Base-by-base conservation (phyloP, 2,888 invertebrate species). In the Cyclophora punctaria region DNA sequence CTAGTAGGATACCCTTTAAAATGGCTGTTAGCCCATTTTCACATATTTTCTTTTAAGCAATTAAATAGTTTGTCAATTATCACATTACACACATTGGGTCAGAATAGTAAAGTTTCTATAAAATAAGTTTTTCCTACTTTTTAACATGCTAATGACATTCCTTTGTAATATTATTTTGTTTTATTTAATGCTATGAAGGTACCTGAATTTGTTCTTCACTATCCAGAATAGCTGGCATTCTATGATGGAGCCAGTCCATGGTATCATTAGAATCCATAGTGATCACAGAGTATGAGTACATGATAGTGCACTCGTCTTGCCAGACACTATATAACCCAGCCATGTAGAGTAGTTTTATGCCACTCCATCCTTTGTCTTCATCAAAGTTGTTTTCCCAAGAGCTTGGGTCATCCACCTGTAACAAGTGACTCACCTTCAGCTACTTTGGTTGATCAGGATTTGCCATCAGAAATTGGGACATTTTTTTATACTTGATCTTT, bases 201-300 rank as follows among this genome's bases (percentile, higher is more conserved):
- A 93, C 93, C 63, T 90, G 75, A 57, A 93, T 89, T 73, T 93
- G 90, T 63, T 92, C 84, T 42, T 93, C 91, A 40, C 89, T 91
- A 50, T 92, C 91, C 45, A 96, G 83, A 63, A 96, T 90, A n/a
- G 95, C 93, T 51, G 96, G 96, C 91, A 93, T 93, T 68, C 96
- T 90, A 65, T 95, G 92, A 80, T 96, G 96, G 48, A 96, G 80
- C 93, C 93, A 94, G 40, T 90, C 87, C 57, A 95, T 73, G 7
- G 91, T 89, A 41, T 88, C 75, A 57, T 92, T 92, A 0, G 95
- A 91, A 44, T 93, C 93, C 88, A 93, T 94, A 7, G 96, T 96
- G 46, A 96, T 92, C 2, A 96, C 87, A 45, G 93, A 91, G 72
- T 94, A 96, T 56, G 93, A 93, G 64, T 93, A 94, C 45, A 94